phyloP scores from a whole-genome alignment of 2,888 invertebrate species.

The Drosophila emarginata region DNA sequence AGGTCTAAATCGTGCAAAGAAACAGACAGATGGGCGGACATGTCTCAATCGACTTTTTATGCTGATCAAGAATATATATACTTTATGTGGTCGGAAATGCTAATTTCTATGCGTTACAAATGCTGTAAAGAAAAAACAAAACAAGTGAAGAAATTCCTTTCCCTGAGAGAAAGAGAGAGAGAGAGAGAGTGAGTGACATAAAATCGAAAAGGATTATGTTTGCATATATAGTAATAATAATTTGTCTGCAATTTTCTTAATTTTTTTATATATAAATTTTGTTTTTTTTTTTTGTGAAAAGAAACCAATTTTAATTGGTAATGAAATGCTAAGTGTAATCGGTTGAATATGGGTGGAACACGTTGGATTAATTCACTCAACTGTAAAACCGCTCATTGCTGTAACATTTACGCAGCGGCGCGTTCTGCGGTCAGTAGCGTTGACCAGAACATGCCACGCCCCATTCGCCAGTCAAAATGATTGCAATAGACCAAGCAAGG shows the following conservation, averaged over 20 bases:
- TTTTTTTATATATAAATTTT: background rate
- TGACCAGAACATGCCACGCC: constrained; percentile 44
- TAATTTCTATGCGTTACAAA: too few species aligned
- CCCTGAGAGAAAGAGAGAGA: too few species aligned
- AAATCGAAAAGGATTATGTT: too few species aligned
- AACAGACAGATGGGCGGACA: too few species aligned
- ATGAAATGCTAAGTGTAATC: constrained; percentile 1
- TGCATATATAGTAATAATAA: too few species aligned
- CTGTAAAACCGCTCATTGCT: constrained; percentile 67
- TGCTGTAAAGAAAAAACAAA: too few species aligned
- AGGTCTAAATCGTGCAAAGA: too few species aligned
- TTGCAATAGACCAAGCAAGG: constrained; percentile 1
- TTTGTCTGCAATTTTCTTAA: too few species aligned
- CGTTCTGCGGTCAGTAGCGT: constrained; percentile 49
- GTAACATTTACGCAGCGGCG: constrained; percentile 62
- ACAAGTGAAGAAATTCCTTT: background rate
- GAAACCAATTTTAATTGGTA: background rate
- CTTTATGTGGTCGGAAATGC: too few species aligned
- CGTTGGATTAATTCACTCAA: constrained; percentile 61
- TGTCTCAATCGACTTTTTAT: too few species aligned
- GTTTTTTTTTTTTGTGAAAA: background rate
- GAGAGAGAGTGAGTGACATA: too few species aligned
- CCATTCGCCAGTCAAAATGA: constrained; percentile 27
- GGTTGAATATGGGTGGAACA: constrained; percentile 18
- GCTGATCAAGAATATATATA: too few species aligned